phyloP scores from a whole-genome alignment of 2,113 vertebrate genomes.

The Capreolus pygargus region DNA sequence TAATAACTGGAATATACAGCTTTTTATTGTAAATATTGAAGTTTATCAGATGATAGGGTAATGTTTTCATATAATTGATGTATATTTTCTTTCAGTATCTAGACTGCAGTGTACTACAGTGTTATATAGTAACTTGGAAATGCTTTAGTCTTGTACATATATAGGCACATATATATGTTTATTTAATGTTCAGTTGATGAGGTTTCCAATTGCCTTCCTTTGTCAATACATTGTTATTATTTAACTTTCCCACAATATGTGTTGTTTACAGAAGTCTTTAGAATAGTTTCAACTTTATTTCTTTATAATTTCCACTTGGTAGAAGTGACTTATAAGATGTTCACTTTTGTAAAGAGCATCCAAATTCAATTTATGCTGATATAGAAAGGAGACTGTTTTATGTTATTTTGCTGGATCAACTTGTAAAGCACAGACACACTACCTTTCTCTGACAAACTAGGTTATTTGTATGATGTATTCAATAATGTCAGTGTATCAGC shows the following conservation, averaged over 20 bases:
- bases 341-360: not conserved
- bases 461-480: not conserved
- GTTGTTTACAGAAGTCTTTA: not conserved
- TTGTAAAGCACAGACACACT: not conserved
- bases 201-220: not conserved
- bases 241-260: not conserved
- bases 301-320: not conserved
- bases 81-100: not conserved
- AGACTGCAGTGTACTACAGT: not conserved
- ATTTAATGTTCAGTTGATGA: not conserved
- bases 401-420: not conserved
- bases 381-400: not conserved
- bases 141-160: not conserved
- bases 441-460: not conserved
- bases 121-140: not conserved
- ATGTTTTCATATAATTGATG: not conserved
- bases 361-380: not conserved
- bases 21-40: not conserved
- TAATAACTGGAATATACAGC: not conserved
- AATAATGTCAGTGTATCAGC: not conserved
- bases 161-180: not conserved
- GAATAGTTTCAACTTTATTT: not conserved
- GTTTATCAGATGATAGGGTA: not conserved
- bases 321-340: not conserved
- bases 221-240: not conserved